phyloP scores from a whole-genome alignment of 2,888 invertebrate species.

The Alcis repandata region DNA sequence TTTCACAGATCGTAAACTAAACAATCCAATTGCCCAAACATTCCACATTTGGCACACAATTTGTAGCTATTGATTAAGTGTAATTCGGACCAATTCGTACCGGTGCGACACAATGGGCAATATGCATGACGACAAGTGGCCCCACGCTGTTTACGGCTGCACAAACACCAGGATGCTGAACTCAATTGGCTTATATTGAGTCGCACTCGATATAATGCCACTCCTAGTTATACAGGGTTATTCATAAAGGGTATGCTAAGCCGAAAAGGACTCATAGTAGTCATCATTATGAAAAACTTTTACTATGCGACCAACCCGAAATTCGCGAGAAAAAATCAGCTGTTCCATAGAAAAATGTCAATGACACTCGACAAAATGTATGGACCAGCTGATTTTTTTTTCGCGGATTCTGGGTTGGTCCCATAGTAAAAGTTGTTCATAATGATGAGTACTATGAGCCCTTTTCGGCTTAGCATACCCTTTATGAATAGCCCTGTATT shows the following conservation, averaged over 20 bases:
- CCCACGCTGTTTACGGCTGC: constrained; percentile 60
- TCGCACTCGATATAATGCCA: constrained; percentile 59
- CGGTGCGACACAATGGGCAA: constrained; percentile 50
- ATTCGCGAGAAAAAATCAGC: no score
- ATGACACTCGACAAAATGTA: no score
- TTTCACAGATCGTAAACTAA: constrained; percentile 5
- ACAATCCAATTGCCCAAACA: constrained; percentile 10
- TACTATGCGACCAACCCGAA: no score
- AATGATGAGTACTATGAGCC: no score
- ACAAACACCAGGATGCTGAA: constrained; percentile 61
- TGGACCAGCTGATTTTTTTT: no score
- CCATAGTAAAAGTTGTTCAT: no score
- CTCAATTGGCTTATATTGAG: constrained; percentile 81
- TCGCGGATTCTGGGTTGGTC: no score
- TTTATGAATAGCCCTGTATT: constrained; percentile 83
- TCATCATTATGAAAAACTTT: no score
- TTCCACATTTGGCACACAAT: constrained; percentile 33
- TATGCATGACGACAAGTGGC: constrained; percentile 48
- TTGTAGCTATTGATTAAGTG: constrained; percentile 54
- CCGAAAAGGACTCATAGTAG: no score
- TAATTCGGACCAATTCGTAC: constrained; percentile 53
- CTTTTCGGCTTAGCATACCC: no score
- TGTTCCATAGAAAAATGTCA: no score
- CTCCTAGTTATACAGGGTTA: constrained; percentile 61
- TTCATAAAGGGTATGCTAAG: no score